Conservation (phyloP, 2,113 vertebrate genomes). For the Lucifuga dentata region DNA sequence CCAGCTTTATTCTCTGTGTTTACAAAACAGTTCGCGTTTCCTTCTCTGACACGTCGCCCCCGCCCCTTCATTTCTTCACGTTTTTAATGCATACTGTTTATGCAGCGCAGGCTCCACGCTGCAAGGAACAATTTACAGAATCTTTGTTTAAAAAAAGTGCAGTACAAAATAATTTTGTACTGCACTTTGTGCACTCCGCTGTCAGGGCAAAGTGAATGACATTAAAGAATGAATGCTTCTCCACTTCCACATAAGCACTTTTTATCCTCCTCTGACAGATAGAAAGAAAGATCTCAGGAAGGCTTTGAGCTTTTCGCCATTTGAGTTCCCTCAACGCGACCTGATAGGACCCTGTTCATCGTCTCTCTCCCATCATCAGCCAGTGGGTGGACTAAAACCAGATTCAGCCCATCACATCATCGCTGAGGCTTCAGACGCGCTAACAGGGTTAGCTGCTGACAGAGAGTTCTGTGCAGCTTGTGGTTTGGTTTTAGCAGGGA, state of each 20-base stretch:
- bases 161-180: constrained; percentile 61
- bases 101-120: constrained; percentile 48
- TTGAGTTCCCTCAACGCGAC: constrained; percentile 61
- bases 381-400: constrained; percentile 55
- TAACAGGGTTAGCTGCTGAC: constrained; percentile 34
- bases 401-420: constrained; percentile 64
- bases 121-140: constrained; percentile 52
- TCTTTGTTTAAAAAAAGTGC: constrained; percentile 48
- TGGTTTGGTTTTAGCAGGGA: constrained; percentile 42
- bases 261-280: constrained; percentile 65
- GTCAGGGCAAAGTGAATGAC: constrained; percentile 53
- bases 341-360: constrained; percentile 68
- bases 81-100: constrained; percentile 49
- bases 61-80: constrained; percentile 45
- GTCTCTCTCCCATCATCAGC: constrained; percentile 49
- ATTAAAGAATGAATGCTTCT: constrained; percentile 50
- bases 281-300: constrained; percentile 51
- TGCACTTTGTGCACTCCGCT: constrained; percentile 45
- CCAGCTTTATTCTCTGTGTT: constrained; percentile 32
- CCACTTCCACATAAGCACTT: constrained; percentile 44
- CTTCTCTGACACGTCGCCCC: constrained; percentile 54
- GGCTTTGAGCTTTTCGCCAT: constrained; percentile 55
- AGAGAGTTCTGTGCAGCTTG: constrained; percentile 34
- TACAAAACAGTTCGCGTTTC: constrained; percentile 33
- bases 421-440: constrained; percentile 44